A percentile compares a stretch with the other conserved stretches of the same genome.
Conservation (phyloP, 2,888 invertebrate species). For the Drosophila percnosoma region DNA sequence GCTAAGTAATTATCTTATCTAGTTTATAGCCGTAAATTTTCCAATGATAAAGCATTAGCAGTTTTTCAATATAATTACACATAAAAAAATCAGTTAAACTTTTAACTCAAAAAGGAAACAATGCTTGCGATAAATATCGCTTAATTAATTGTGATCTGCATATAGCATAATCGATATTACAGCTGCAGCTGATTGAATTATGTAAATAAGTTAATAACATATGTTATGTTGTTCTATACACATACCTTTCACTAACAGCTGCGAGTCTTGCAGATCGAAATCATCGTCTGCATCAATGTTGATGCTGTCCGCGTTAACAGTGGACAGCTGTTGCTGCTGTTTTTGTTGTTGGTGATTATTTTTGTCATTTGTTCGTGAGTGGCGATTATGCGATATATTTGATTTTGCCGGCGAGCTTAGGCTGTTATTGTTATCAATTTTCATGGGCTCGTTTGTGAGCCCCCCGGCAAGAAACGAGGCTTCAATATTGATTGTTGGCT, state of each 20-base stretch:
- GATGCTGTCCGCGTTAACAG: not conserved
- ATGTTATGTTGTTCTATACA: constrained; percentile 1
- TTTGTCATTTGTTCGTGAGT: not conserved
- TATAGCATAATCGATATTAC: not conserved
- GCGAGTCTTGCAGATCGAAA: constrained; percentile 53
- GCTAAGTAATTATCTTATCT: not conserved
- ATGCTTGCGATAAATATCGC: not conserved
- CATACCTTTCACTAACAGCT: constrained; percentile 64
- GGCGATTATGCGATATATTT: constrained; percentile 3
- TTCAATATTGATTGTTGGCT: constrained; percentile 36
- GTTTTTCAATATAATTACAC: not conserved
- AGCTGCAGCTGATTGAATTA: not conserved
- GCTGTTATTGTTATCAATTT: constrained; percentile 57
- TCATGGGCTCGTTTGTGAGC: not conserved
- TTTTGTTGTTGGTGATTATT: constrained; percentile 11
- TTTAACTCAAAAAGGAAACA: not conserved
- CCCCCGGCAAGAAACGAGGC: constrained; percentile 10
- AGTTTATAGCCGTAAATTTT: not conserved
- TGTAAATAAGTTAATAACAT: not conserved
- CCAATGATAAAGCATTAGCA: not conserved
- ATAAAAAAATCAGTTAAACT: not conserved
- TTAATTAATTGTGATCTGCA: not conserved
- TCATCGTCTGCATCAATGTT: constrained; percentile 36
- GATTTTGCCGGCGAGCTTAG: constrained; percentile 43
- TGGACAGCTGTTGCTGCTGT: constrained; percentile 4